Evolutionary conservation across 1,140 invertebrate species (phyloP).

Genomic region (Formica exsecta): DNA sequence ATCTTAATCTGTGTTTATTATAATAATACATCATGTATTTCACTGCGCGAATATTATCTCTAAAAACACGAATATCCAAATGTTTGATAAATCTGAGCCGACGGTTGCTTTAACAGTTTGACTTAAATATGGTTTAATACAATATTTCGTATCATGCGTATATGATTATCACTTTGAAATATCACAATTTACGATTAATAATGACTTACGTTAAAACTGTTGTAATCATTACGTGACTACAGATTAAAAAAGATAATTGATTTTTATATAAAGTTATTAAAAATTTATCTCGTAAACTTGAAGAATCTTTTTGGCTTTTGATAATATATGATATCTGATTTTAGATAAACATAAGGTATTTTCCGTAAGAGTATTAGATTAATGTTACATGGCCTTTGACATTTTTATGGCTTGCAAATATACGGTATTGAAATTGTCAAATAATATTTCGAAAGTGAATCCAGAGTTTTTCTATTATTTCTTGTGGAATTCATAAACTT

Average conservation of each 20-base stretch:
- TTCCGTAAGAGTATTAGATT: slow-evolving; percentile 9
- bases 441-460: not conserved
- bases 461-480: not conserved
- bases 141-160: not conserved
- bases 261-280: not conserved
- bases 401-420: not conserved
- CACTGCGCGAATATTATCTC: not conserved
- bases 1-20: slow-evolving; percentile 16
- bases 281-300: slow-evolving; percentile 3
- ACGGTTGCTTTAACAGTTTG: not conserved
- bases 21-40: slow-evolving; percentile 27
- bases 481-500: not conserved
- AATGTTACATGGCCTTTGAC: not conserved
- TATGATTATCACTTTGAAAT: not conserved
- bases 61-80: slow-evolving; percentile 10
- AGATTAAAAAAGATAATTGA: slow-evolving; percentile 6
- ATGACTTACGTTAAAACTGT: not conserved
- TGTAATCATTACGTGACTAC: not conserved
- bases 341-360: not conserved
- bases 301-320: not conserved
- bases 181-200: not conserved
- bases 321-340: slow-evolving; percentile 28
- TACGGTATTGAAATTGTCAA: slow-evolving; percentile 9
- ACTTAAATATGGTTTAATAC: slow-evolving; percentile 14
- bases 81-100: not conserved